Percentiles rank a stretch among this genome's conserved stretches.
phyloP scores from a whole-genome alignment of 2,113 vertebrate species.

The Sinocyclocheilus maitianheensis region DNA sequence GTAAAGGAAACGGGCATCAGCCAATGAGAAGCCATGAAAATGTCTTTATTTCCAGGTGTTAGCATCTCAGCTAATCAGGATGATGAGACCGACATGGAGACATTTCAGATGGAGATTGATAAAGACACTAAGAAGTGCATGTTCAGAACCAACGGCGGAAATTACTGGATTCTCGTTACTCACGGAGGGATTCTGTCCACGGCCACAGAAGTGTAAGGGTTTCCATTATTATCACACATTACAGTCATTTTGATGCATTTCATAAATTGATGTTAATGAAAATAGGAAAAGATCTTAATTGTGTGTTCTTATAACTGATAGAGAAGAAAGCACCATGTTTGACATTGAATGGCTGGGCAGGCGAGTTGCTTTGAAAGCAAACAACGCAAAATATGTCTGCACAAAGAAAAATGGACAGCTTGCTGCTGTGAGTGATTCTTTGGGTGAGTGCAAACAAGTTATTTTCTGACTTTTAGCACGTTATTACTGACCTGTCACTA shows the following conservation, averaged over 20 bases:
- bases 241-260: neutral
- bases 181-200: constrained; percentile 92
- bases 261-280: neutral
- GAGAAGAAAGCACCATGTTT: constrained; percentile 89
- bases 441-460: constrained; percentile 77
- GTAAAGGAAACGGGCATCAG: neutral
- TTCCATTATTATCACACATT: neutral
- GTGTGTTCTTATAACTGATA: neutral
- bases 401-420: constrained; percentile 97
- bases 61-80: constrained; percentile 97
- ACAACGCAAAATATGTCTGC: constrained; percentile 91
- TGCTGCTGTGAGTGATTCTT: constrained; percentile 85
- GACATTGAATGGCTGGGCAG: constrained; percentile 91
- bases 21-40: neutral
- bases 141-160: constrained; percentile 88
- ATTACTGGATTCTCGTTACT: constrained; percentile 92
- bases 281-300: neutral
- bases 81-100: constrained; percentile 90
- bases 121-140: constrained; percentile 86
- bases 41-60: constrained; percentile 76
- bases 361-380: constrained; percentile 87
- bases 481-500: neutral
- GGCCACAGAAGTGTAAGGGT: constrained; percentile 86
- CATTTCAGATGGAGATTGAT: constrained; percentile 95
- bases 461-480: no score